Evolutionary conservation across 1,140 invertebrate genomes (phyloP).

Genomic region (Aphelenchoides fujianensis): DNA sequence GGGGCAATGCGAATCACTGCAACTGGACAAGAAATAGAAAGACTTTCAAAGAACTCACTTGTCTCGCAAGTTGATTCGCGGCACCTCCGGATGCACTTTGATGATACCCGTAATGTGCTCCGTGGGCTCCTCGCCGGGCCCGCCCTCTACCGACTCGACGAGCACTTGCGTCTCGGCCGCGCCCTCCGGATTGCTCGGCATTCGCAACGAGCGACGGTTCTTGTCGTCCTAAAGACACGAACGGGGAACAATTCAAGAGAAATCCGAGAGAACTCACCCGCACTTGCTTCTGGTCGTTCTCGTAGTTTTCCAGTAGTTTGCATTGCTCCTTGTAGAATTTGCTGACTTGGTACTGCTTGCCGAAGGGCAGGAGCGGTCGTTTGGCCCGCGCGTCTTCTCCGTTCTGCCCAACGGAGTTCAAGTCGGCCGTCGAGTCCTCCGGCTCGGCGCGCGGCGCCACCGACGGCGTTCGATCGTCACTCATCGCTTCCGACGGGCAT

Average conservation of each 20-base stretch:
- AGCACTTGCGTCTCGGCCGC: neutral
- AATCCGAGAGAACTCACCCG: neutral
- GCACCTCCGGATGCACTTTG: conserved; percentile 1
- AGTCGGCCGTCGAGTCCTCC: neutral
- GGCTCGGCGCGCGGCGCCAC: neutral
- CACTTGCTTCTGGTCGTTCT: conserved; percentile 44
- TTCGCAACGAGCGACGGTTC: conserved; percentile 6
- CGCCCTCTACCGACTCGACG: neutral
- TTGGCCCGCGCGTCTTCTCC: neutral
- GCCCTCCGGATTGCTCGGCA: neutral
- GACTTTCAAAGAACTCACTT: too few species aligned
- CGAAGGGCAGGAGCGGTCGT: conserved; percentile 3
- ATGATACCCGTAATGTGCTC: neutral
- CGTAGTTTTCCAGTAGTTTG: conserved; percentile 43
- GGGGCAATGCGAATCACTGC: too few species aligned
- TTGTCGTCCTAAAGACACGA: conserved; percentile 12
- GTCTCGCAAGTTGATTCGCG: neutral
- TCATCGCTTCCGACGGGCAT: neutral
- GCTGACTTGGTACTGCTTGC: conserved; percentile 31
- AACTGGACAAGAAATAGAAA: too few species aligned
- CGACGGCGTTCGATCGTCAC: neutral
- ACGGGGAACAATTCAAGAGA: neutral
- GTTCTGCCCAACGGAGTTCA: neutral
- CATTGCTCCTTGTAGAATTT: conserved; percentile 49
- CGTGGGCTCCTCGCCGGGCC: neutral